Conservation (phyloP, 2,113 vertebrate species). For the Loxodonta africana region DNA sequence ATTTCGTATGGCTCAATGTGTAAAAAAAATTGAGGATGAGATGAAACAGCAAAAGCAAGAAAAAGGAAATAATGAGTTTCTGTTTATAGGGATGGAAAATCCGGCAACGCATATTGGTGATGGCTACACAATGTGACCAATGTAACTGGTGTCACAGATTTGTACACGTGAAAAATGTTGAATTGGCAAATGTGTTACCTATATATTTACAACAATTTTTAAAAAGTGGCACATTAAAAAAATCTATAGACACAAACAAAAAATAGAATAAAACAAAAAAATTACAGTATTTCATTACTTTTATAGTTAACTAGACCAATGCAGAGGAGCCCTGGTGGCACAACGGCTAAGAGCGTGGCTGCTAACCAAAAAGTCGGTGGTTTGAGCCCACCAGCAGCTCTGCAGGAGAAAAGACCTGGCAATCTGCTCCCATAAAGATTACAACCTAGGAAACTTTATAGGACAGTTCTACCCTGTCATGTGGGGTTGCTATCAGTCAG, state of each 20-base stretch:
- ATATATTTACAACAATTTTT: background rate
- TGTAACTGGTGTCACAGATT: background rate
- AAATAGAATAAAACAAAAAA: conserved; percentile 7
- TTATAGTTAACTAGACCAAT: background rate
- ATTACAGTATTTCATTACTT: conserved; percentile 27
- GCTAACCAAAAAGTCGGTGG: background rate
- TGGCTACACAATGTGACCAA: background rate
- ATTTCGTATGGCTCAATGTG: background rate
- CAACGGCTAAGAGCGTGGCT: background rate
- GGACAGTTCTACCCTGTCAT: background rate
- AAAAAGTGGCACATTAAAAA: background rate
- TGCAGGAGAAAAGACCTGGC: too few relatives aligned
- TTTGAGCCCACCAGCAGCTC: too few relatives aligned
- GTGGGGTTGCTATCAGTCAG: background rate
- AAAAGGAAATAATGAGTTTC: background rate
- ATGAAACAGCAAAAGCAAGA: conserved; percentile 31
- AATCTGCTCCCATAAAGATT: background rate
- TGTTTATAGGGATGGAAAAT: background rate
- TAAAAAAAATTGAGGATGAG: conserved; percentile 37
- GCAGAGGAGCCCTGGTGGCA: background rate
- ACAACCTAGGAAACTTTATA: background rate
- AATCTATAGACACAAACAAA: background rate
- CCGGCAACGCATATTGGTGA: background rate
- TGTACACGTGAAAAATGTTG: background rate
- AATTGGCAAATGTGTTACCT: background rate